Evolutionary conservation across 2,113 vertebrate genomes (phyloP).

Genomic region (Ptychochromis oligacanthus): DNA sequence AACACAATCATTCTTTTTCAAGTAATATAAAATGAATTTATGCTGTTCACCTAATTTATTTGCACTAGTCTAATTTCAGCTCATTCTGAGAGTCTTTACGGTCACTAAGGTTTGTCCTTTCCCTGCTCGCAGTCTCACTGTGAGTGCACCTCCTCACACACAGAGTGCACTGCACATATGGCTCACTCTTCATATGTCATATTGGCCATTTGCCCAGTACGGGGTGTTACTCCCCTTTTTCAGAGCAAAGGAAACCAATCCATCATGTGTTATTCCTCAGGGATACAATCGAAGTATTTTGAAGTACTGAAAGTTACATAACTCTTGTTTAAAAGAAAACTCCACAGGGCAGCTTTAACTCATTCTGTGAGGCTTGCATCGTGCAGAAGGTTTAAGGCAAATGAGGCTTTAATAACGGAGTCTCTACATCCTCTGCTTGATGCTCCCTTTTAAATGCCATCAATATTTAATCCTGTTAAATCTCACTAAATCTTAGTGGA

Average conservation of each 20-base stretch:
- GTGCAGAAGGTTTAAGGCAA: background rate
- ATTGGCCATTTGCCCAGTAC: too few species aligned
- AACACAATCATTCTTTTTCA: too few species aligned
- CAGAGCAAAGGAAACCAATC: fast-evolving
- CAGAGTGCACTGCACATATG: too few species aligned
- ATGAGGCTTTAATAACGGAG: background rate
- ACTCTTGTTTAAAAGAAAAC: background rate
- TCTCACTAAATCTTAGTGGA: background rate
- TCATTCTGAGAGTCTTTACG: too few species aligned
- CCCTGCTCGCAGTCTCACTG: too few species aligned
- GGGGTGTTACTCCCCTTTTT: background rate
- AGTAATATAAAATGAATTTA: too few species aligned
- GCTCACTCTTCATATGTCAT: background rate
- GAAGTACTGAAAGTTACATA: background rate
- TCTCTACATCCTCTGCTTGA: background rate
- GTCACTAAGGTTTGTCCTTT: too few species aligned
- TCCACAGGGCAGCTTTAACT: background rate
- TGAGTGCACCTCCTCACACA: too few species aligned
- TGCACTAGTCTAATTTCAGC: too few species aligned
- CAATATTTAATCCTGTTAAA: background rate
- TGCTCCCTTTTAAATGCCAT: background rate
- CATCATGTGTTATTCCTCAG: background rate
- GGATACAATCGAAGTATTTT: background rate
- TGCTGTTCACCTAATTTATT: too few species aligned
- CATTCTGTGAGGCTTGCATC: background rate